Conservation (phyloP, 2,113 vertebrate genomes). For the Ptyas mucosa region DNA sequence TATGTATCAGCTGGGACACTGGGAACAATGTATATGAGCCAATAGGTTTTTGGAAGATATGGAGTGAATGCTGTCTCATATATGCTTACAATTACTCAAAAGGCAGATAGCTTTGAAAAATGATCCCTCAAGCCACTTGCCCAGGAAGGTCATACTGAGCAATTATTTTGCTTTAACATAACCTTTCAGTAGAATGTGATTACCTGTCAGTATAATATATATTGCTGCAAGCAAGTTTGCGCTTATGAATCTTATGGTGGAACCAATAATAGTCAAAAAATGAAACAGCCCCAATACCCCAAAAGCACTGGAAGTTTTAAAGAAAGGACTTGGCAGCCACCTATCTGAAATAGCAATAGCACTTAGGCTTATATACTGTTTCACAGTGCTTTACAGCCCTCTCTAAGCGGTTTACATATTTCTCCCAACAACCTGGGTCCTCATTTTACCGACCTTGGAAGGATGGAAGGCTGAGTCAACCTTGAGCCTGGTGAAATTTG, state of each 20-base stretch:
- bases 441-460: too few relatives aligned
- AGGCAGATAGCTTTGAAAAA: conserved; percentile 43
- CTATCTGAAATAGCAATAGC: too few relatives aligned
- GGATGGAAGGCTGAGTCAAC: too few relatives aligned
- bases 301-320: neutral
- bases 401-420: too few relatives aligned
- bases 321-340: too few relatives aligned
- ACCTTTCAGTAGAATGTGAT: conserved; percentile 24
- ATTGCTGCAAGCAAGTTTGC: conserved; percentile 2
- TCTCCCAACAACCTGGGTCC: too few relatives aligned
- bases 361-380: too few relatives aligned
- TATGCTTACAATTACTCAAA: conserved; percentile 48
- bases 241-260: neutral
- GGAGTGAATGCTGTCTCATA: conserved; percentile 26
- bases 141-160: conserved; percentile 34
- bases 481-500: too few relatives aligned
- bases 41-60: conserved; percentile 10
- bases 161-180: conserved; percentile 49
- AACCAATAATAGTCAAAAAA: neutral
- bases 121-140: conserved; percentile 15
- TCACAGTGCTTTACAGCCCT: too few relatives aligned
- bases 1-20: conserved; percentile 27
- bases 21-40: conserved; percentile 19
- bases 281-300: neutral
- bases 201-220: neutral